phyloP scores from a whole-genome alignment of 2,113 vertebrate species.

The Anoura caudifer region DNA sequence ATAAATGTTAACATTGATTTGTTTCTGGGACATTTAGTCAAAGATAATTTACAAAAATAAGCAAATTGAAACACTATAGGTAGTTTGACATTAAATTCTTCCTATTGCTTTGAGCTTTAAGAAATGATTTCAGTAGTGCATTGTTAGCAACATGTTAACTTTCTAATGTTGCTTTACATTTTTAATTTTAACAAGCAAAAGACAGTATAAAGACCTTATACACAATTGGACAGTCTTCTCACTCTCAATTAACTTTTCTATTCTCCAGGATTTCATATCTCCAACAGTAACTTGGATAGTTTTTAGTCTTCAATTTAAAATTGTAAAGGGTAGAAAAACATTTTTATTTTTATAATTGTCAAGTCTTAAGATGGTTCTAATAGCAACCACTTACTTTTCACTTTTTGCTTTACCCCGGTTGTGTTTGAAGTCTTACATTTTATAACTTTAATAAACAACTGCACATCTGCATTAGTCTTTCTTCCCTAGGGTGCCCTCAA shows the following conservation, averaged over 20 bases:
- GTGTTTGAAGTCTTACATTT: constrained; percentile 10
- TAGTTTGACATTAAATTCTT: constrained; percentile 43
- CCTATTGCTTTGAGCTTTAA: constrained; percentile 36
- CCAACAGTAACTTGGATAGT: neutral
- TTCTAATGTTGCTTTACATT: constrained; percentile 29
- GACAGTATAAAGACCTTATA: neutral
- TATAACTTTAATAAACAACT: constrained; percentile 31
- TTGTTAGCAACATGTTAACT: neutral
- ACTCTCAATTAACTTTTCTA: constrained; percentile 11
- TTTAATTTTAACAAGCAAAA: constrained; percentile 5
- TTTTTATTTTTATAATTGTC: constrained; percentile 13
- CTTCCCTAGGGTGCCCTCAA: neutral
- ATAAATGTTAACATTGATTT: constrained; percentile 41
- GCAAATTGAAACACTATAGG: constrained; percentile 13
- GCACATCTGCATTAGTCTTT: neutral
- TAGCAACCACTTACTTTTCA: constrained; percentile 5
- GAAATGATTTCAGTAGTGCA: constrained; percentile 12
- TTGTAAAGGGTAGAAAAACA: neutral
- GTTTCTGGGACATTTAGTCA: constrained; percentile 35
- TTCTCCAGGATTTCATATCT: neutral
- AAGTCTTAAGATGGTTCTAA: neutral
- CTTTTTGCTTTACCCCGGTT: constrained; percentile 3
- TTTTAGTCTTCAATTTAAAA: constrained; percentile 16
- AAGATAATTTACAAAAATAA: constrained; percentile 56
- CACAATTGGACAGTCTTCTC: neutral